Percentiles rank a stretch among this genome's conserved stretches.
These are phyloP conservation scores for Agrotis segetum DNA, from an alignment of 2,888 invertebrate genomes.

Conservation along the genomic window DNA sequence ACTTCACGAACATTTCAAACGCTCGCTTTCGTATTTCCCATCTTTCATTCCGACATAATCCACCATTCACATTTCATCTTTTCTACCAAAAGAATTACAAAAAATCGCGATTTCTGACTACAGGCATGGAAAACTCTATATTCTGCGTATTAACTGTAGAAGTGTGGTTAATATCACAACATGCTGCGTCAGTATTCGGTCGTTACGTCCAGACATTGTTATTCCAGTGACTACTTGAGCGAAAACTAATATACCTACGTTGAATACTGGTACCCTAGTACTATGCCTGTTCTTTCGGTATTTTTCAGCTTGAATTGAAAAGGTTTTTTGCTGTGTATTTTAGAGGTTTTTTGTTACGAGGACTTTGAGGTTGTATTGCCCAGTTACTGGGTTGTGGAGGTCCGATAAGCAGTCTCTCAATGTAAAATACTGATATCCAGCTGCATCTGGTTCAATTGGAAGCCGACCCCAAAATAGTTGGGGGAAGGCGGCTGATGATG, in stretches of 20 bases:
- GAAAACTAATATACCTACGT: constrained; percentile 19
- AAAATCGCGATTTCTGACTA: neutral
- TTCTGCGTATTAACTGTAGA: constrained; percentile 1
- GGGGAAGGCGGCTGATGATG: no score
- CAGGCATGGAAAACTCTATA: neutral
- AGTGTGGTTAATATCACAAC: constrained; percentile 13
- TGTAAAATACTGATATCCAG: no score
- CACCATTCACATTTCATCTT: neutral
- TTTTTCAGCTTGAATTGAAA: neutral
- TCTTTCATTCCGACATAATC: no score
- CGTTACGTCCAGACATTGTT: constrained; percentile 47
- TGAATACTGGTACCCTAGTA: neutral
- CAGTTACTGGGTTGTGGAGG: no score
- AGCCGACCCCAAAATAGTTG: no score
- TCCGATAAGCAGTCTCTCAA: no score
- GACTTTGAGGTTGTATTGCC: no score
- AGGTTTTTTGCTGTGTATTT: neutral
- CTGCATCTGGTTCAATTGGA: no score
- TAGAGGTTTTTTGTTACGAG: no score
- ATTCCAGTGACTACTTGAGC: constrained; percentile 19
- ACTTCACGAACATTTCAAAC: no score
- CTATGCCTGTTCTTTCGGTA: neutral
- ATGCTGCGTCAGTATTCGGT: constrained; percentile 30
- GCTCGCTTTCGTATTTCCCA: no score
- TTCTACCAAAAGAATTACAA: neutral